Evolutionary conservation across 2,113 vertebrate genomes (phyloP).

Genomic region (Bothrops jararaca): DNA sequence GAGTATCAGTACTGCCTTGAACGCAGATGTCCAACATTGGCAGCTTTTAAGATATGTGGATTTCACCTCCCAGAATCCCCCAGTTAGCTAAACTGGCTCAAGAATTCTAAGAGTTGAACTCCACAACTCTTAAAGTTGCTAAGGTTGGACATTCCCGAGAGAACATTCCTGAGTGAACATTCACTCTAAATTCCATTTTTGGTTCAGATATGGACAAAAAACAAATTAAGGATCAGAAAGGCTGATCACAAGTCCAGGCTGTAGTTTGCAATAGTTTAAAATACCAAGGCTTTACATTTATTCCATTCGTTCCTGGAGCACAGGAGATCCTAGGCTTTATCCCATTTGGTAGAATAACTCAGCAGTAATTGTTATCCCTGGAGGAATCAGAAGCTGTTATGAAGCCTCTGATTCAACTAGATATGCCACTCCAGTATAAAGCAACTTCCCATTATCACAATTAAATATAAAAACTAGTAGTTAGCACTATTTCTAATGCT

Average conservation of each 20-base stretch:
- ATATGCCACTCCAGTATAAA: not conserved
- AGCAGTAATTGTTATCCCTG: not conserved
- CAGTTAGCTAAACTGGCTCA: not conserved
- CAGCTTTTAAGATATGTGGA: not conserved
- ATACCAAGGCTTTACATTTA: not conserved
- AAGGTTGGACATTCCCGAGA: not conserved
- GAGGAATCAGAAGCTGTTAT: not conserved
- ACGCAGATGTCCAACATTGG: not conserved
- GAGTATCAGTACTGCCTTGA: not conserved
- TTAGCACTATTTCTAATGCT: not conserved
- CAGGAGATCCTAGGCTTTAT: not conserved
- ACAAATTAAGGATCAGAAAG: not conserved
- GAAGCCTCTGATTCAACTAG: not conserved
- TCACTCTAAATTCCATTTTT: not conserved
- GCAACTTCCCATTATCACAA: not conserved
- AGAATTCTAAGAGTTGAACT: not conserved
- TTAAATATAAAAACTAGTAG: too few species aligned
- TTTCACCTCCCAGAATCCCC: not conserved
- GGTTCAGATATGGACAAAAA: not conserved
- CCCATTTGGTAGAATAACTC: not conserved
- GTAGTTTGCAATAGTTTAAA: not conserved
- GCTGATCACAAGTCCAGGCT: not conserved
- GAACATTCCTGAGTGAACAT: not conserved
- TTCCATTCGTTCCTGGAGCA: not conserved
- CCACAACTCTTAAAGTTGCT: not conserved